These are phyloP conservation scores for Adelosebastes latens DNA, from an alignment of 2,797 vertebrate genomes.

Conservation along the genomic window DNA sequence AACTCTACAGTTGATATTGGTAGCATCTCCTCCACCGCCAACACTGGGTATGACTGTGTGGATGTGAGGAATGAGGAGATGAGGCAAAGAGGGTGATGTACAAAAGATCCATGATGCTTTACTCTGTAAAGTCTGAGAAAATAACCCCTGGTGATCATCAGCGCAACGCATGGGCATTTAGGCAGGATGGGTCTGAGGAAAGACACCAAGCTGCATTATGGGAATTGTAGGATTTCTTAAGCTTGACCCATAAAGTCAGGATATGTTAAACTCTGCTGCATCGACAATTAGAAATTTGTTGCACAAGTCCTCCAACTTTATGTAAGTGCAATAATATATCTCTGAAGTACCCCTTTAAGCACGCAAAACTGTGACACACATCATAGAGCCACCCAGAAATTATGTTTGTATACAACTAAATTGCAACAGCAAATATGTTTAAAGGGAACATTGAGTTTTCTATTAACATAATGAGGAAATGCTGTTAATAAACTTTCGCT, in stretches of 20 bases:
- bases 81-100: not conserved
- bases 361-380: not conserved
- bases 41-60: not conserved
- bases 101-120: not conserved
- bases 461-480: not conserved
- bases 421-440: not conserved
- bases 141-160: not conserved
- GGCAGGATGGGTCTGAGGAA: not conserved
- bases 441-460: not conserved
- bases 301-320: not conserved
- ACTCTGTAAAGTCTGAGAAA: not conserved
- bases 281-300: not conserved
- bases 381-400: not conserved
- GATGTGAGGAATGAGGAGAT: constrained; percentile 30
- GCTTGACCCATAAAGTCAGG: not conserved
- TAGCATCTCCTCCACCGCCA: not conserved
- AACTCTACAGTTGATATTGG: not conserved
- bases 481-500: not conserved
- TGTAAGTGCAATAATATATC: not conserved
- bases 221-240: not conserved
- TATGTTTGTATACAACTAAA: not conserved
- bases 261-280: not conserved
- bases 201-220: not conserved
- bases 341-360: not conserved
- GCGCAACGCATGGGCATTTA: not conserved